phyloP scores from a whole-genome alignment of 2,888 invertebrate genomes.

The Aphodius granarius region DNA sequence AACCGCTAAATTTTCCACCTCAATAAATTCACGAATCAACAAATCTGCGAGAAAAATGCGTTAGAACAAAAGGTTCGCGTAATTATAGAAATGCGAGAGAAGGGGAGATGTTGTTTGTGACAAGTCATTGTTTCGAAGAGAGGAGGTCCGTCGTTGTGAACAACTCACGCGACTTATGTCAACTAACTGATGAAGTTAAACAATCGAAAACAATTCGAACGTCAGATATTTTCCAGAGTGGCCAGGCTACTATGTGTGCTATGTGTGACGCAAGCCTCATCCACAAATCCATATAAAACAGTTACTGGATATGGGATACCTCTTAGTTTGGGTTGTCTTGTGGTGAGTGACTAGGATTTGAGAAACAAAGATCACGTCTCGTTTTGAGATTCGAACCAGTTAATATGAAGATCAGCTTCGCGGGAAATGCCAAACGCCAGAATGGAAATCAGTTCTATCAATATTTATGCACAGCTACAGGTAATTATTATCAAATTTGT shows the following conservation, averaged over 20 bases:
- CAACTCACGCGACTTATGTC: background rate
- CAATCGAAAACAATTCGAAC: conserved; percentile 22
- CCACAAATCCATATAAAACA: background rate
- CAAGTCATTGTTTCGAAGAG: conserved; percentile 23
- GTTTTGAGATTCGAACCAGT: background rate
- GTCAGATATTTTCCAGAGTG: conserved; percentile 22
- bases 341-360: conserved; percentile 8
- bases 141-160: conserved; percentile 10
- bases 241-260: background rate
- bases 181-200: conserved; percentile 21
- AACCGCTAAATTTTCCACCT: background rate
- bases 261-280: background rate
- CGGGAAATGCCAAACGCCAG: conserved; percentile 7
- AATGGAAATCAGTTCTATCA: conserved; percentile 29
- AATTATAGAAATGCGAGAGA: background rate
- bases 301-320: background rate
- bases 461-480: conserved; percentile 29
- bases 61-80: background rate
- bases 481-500: conserved; percentile 22
- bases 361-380: background rate
- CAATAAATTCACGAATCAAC: background rate
- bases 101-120: conserved; percentile 20
- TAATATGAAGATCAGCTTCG: conserved; percentile 20
- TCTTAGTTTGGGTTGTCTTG: background rate
- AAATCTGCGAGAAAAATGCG: background rate